Evolutionary conservation across 2,797 vertebrate species (phyloP), one percentile per base, ranked within the genome.

Genomic region (Podarcis lilfordi): DNA sequence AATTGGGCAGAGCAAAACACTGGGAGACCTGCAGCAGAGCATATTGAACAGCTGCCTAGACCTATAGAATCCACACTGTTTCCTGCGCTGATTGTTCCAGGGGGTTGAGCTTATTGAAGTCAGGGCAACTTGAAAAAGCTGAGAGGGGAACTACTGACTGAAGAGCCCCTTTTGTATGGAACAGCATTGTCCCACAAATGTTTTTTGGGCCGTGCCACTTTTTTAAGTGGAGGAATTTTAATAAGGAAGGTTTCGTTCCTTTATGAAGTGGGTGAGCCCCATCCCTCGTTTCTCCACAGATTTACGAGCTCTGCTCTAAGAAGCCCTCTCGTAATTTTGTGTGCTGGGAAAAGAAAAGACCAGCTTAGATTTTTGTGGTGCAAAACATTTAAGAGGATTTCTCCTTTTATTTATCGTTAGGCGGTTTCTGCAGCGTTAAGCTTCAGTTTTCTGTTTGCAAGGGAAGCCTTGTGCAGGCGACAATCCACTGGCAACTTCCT

Each of bases 201-300:
- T 13, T 89, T 93, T 94, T 95, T 94, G 90, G 88, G 91, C 85
- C 90, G 90, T 89, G 80, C 86, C 92, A 86, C 84, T 91, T 95
- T 95, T 61, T 92, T 92, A 94, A 94, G 80, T 84, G 82, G 88
- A 92, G 87, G 93, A 91, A 94, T 94, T 95, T 93, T 95, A 96
- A 94, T 77, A 91, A 74, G 83, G 69, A 77, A 91, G 84, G 15
- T 91, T 94, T 92, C 90, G 10, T 90, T 94, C 94, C 91, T 94
- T 96, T 92, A 93, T 89, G 86, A 92, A 95, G 89, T 88, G 80
- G 17, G 55, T 29, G 80, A 91, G 3, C 29, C 1, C 75, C 87
- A 84, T 82, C 93, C 45, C n/a, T 69, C 7, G 1, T 88, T 92
- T 93, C 87, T 94, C 84, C 80, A 23, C 32, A 92, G 74, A 85